A percentile compares a stretch with the other conserved stretches of the same genome.
Evolutionary conservation across 1,140 invertebrate species (phyloP).

Genomic region (Drosophila novamexicana): DNA sequence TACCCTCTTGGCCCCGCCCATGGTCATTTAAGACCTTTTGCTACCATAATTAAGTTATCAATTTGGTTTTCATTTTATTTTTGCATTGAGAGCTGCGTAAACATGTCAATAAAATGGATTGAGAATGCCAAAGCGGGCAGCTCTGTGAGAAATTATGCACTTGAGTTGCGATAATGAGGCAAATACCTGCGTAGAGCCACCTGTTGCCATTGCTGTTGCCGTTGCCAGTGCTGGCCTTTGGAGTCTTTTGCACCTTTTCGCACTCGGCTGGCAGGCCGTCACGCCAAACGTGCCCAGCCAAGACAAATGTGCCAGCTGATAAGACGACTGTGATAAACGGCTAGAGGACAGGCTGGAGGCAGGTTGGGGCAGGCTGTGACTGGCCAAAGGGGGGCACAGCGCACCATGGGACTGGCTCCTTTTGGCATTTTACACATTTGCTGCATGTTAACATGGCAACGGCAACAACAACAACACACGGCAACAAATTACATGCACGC

Average conservation of each 20-base stretch:
- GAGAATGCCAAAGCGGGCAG: conserved; percentile 3
- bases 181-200: conserved; percentile 7
- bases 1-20: too few relatives aligned
- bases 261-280: not conserved
- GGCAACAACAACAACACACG: conserved; percentile 22
- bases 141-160: conserved; percentile 22
- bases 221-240: not conserved
- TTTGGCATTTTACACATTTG: conserved; percentile 44
- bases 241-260: conserved; percentile 29
- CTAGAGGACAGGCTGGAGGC: conserved; percentile 3
- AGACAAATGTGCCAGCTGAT: conserved; percentile 47
- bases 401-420: conserved; percentile 17
- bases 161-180: conserved; percentile 11
- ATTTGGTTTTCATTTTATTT: conserved; percentile 3
- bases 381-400: not conserved
- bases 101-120: conserved; percentile 52
- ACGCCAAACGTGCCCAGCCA: conserved; percentile 32
- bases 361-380: not conserved
- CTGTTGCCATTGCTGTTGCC: conserved; percentile 2
- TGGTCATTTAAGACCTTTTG: conserved; percentile 1
- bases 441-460: conserved; percentile 47
- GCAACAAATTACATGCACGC: conserved; percentile 42
- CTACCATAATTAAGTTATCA: conserved; percentile 32
- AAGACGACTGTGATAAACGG: conserved; percentile 42
- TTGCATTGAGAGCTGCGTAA: conserved; percentile 21